phyloP scores from a whole-genome alignment of 1,140 invertebrate species.

The Dinothrombium tinctorium region DNA sequence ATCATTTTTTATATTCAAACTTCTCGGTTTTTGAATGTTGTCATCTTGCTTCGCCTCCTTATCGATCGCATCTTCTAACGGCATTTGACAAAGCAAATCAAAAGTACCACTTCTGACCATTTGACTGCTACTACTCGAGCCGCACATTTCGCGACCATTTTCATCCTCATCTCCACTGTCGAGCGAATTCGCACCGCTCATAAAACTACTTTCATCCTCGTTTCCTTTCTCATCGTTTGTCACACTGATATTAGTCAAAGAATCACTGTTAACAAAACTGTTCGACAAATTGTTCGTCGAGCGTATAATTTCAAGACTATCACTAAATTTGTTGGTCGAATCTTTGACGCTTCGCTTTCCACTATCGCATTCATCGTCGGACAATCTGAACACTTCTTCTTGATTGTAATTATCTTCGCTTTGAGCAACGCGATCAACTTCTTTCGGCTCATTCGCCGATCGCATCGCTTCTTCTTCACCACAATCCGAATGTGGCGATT shows the following conservation, averaged over 20 bases:
- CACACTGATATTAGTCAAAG: slow-evolving; percentile 1
- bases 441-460: no score
- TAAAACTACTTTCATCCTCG: not conserved
- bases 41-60: not conserved
- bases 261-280: slow-evolving; percentile 1
- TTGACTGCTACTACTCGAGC: slow-evolving; percentile 5
- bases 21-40: not conserved
- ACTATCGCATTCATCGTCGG: no score
- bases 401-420: no score
- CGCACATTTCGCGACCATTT: not conserved
- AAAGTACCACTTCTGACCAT: slow-evolving; percentile 15
- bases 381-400: no score
- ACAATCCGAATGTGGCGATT: no score
- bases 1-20: not conserved
- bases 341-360: no score
- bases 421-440: no score
- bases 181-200: not conserved
- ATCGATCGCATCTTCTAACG: slow-evolving; percentile 9
- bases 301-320: no score
- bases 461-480: no score
- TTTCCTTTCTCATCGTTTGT: not conserved
- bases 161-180: not conserved
- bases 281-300: not conserved
- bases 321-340: no score
- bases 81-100: slow-evolving; percentile 11